Evolutionary conservation across 1,140 invertebrate genomes (phyloP).

Genomic region (Thaumatotibia leucotreta): DNA sequence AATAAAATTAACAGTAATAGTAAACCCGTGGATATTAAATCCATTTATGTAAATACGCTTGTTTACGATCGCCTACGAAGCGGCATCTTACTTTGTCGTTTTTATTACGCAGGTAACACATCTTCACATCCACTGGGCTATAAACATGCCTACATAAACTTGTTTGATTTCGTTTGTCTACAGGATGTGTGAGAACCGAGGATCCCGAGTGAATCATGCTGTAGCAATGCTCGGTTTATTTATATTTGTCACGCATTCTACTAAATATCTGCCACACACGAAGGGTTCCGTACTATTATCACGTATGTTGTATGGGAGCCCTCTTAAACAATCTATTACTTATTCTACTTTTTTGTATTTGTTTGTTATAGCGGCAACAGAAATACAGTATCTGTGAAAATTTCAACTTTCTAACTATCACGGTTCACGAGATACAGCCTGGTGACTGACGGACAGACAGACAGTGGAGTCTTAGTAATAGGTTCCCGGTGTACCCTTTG

Average conservation of each 20-base stretch:
- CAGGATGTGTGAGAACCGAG: conserved; percentile 7
- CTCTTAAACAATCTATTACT: too few species aligned
- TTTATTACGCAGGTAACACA: conserved; percentile 10
- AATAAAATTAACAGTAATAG: not conserved
- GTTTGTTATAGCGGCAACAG: too few species aligned
- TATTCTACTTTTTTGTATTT: too few species aligned
- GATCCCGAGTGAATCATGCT: not conserved
- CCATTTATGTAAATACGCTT: conserved; percentile 3
- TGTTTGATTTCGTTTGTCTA: not conserved
- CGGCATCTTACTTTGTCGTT: conserved; percentile 13
- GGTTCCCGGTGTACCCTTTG: too few species aligned
- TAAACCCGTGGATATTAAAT: not conserved
- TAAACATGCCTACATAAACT: not conserved
- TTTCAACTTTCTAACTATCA: too few species aligned
- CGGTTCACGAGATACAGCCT: too few species aligned
- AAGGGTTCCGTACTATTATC: too few species aligned
- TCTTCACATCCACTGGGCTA: not conserved
- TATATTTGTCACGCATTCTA: conserved; percentile 1
- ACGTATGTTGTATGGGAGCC: too few species aligned
- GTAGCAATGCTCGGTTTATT: conserved; percentile 2
- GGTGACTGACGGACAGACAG: too few species aligned
- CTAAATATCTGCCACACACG: not conserved
- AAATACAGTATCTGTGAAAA: too few species aligned
- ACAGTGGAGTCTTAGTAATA: too few species aligned
- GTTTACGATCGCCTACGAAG: not conserved